These are phyloP conservation scores for Dynastes hyllus DNA, from an alignment of 2,888 invertebrate genomes.

Conservation along the genomic window DNA sequence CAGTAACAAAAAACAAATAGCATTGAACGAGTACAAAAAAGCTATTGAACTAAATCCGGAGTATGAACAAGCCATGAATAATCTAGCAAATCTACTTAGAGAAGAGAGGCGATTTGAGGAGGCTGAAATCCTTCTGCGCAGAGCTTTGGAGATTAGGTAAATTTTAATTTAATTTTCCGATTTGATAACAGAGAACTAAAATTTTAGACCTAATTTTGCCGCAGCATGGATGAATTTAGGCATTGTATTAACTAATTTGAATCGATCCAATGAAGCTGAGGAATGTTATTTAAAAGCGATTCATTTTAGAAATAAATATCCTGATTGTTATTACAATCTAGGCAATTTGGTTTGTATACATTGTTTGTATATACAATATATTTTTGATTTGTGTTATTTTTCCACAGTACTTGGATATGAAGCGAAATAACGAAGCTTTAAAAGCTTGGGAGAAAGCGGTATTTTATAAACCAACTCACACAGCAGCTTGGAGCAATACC, in stretches of 20 bases:
- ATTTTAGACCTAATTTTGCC: constrained; percentile 86
- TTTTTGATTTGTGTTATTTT: not conserved
- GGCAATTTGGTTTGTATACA: constrained; percentile 85
- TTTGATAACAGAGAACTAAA: not conserved
- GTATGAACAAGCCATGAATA: constrained; percentile 96
- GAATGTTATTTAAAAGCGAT: constrained; percentile 88
- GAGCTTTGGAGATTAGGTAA: constrained; percentile 84
- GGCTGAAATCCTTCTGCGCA: constrained; percentile 82
- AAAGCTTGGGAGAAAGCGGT: constrained; percentile 90
- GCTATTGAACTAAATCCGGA: constrained; percentile 78
- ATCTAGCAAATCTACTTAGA: constrained; percentile 90
- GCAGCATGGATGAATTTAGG: constrained; percentile 99
- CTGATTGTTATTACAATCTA: constrained; percentile 95
- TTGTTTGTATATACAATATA: not conserved
- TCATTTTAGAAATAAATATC: constrained; percentile 83
- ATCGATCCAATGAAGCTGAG: constrained; percentile 82
- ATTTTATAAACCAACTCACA: constrained; percentile 82
- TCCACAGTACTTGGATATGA: constrained; percentile 85
- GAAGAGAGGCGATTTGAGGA: constrained; percentile 79
- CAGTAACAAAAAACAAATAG: constrained; percentile 78
- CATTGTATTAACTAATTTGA: constrained; percentile 87
- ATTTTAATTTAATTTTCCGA: constrained; percentile 26
- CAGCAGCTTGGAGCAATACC: constrained; percentile 94
- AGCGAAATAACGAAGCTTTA: constrained; percentile 83
- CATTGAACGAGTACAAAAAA: constrained; percentile 83